Evolutionary conservation across 2,113 vertebrate species (phyloP), one percentile per base, ranked within the genome.

Genomic region (Tragelaphus strepsiceros): DNA sequence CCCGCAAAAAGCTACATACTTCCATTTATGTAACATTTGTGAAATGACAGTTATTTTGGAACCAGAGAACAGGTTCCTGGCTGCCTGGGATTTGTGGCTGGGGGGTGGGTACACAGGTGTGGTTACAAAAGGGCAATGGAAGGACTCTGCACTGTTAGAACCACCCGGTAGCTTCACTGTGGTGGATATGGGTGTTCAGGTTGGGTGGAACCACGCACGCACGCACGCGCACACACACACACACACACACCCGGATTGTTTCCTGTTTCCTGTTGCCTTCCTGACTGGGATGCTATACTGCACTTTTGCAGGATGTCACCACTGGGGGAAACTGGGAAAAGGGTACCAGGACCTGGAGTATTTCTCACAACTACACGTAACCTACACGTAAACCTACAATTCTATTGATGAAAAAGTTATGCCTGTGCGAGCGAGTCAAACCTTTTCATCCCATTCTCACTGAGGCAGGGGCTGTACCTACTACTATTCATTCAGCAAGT

Each of bases 201-300:
- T 22, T 3, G 10, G 43, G 80, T 3, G 67, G 49, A 53, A 64
- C 24, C 28, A n/a, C 39, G 19, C 35, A 6, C 24, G 6, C 54
- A 4, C 1, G 1, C 21, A 21, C n/a, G 11, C 16, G 5, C 58
- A 1, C 21, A 6, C 19, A 11, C 16, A 5, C 5, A 2, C 12
- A 3, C 58, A 26, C 58, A 12, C 58, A 5, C 58, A 6, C 58
- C 24, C 10, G 7, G 77, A 9, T 11, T 2, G 67, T 15, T 28
- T 5, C 2, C 49, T 2, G 67, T 15, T 28, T 5, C 2, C 49
- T 6, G 46, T 46, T 0, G 5, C 30, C 16, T 51, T 43, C 11
- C 51, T 8, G 12, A 12, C 0, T 43, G 39, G n/a, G 53, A 49
- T 7, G 56, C 32, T 74, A 14, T 0, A 46, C 21, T 12, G 30